phyloP scores from a whole-genome alignment of 2,888 invertebrate species.

The Pediacus dermestoides region DNA sequence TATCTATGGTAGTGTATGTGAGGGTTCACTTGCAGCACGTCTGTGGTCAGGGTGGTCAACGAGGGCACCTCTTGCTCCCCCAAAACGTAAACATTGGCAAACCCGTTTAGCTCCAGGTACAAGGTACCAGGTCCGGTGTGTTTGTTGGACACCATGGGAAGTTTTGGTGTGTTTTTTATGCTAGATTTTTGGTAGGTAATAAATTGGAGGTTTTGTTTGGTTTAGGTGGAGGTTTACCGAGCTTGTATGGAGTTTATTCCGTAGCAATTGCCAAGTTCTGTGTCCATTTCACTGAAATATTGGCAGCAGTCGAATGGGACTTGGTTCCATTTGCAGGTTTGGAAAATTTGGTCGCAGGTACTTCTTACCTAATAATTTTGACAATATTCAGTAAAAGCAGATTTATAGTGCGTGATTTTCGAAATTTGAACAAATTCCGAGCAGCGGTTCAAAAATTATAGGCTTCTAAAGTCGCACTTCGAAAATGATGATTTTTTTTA shows the following conservation, averaged over 20 bases:
- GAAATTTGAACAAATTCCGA: not conserved
- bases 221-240: too few species aligned
- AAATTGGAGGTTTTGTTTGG: conserved; percentile 12
- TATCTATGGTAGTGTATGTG: conserved; percentile 53
- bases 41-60: conserved; percentile 61
- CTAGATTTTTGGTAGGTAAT: conserved; percentile 25
- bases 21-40: conserved; percentile 57
- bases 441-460: too few species aligned
- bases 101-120: conserved; percentile 52
- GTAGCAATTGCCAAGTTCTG: conserved; percentile 65
- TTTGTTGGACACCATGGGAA: conserved; percentile 62
- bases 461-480: too few species aligned
- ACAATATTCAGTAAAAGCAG: conserved; percentile 8
- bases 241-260: conserved; percentile 64
- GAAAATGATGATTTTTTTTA: too few species aligned
- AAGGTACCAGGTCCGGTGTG: conserved; percentile 61
- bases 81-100: conserved; percentile 60
- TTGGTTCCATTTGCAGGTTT: conserved; percentile 61
- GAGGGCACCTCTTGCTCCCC: conserved; percentile 68
- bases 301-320: conserved; percentile 61
- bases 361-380: conserved; percentile 56
- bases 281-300: conserved; percentile 62
- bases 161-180: conserved; percentile 45
- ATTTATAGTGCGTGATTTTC: conserved; percentile 24
- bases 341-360: conserved; percentile 56